These are phyloP conservation scores for Lasaia peninsularis DNA, from an alignment of 1,140 invertebrate genomes.

Conservation along the genomic window DNA sequence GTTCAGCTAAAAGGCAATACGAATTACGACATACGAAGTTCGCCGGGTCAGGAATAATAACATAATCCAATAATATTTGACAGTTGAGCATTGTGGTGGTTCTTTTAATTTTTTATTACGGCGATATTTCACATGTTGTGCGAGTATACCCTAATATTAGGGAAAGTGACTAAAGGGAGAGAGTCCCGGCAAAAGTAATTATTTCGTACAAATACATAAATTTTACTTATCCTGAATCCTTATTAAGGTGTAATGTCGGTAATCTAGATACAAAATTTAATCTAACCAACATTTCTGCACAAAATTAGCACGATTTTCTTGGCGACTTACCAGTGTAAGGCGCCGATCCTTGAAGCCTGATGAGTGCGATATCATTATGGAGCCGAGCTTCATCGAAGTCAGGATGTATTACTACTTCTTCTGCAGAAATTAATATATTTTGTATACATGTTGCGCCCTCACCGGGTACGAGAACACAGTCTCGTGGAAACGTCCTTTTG, in stretches of 20 bases:
- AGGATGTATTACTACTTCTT: slow-evolving; percentile 43
- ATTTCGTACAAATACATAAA: background rate
- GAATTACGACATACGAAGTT: too few relatives aligned
- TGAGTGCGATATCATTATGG: slow-evolving; percentile 55
- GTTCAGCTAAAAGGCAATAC: too few relatives aligned
- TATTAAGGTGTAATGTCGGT: background rate
- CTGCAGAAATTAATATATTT: slow-evolving; percentile 44
- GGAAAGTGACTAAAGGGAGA: too few relatives aligned
- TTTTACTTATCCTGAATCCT: background rate
- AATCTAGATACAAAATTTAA: slow-evolving; percentile 5
- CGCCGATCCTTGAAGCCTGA: slow-evolving; percentile 39
- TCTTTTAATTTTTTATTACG: too few relatives aligned
- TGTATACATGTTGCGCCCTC: slow-evolving; percentile 45
- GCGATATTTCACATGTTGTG: too few relatives aligned
- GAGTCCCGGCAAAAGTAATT: background rate
- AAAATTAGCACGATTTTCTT: background rate
- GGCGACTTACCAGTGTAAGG: slow-evolving; percentile 53
- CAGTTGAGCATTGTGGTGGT: too few relatives aligned
- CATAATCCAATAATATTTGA: too few relatives aligned
- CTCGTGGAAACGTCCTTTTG: slow-evolving; percentile 56
- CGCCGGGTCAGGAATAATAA: too few relatives aligned
- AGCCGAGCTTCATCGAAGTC: slow-evolving; percentile 45
- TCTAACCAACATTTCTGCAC: background rate
- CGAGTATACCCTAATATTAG: too few relatives aligned
- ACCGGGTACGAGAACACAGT: slow-evolving; percentile 41